A percentile compares a stretch with the other conserved stretches of the same genome.
Conservation (phyloP, 2,113 vertebrate species). For the Gallinago jamesoni region DNA sequence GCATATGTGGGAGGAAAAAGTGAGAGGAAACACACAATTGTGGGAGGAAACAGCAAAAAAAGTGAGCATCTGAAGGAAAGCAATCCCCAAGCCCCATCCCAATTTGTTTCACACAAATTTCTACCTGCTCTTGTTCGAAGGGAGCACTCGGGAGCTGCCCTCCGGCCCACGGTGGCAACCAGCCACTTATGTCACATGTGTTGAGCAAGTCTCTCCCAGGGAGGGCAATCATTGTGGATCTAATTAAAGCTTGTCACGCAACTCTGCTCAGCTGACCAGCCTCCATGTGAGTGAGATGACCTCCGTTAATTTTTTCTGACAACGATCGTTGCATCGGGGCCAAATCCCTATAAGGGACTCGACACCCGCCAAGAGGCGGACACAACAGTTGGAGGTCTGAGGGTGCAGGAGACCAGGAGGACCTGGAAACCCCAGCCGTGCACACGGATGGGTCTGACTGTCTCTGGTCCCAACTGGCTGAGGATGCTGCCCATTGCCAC, state of each 20-base stretch:
- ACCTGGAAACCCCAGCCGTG: neutral
- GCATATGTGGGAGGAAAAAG: neutral
- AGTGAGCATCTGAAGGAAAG: neutral
- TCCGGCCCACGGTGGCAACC: accelerated
- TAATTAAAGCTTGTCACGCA: constrained; percentile 40
- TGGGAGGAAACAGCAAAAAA: neutral
- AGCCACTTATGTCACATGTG: neutral
- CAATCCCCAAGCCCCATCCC: neutral
- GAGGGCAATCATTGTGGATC: neutral
- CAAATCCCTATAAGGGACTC: neutral
- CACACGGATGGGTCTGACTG: neutral
- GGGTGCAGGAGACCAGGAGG: neutral
- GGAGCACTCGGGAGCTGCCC: neutral
- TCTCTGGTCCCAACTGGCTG: accelerated
- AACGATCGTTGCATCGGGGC: neutral
- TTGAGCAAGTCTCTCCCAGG: neutral
- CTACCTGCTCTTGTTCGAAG: neutral
- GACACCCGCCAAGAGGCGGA: neutral
- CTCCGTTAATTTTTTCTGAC: constrained; percentile 23
- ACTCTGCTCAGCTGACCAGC: neutral
- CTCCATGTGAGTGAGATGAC: neutral
- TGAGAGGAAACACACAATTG: neutral
- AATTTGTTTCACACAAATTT: neutral
- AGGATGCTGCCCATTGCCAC: neutral
- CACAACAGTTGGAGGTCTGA: neutral